phyloP scores from a whole-genome alignment of 2,113 vertebrate genomes.

The Ceyx melanurus region DNA sequence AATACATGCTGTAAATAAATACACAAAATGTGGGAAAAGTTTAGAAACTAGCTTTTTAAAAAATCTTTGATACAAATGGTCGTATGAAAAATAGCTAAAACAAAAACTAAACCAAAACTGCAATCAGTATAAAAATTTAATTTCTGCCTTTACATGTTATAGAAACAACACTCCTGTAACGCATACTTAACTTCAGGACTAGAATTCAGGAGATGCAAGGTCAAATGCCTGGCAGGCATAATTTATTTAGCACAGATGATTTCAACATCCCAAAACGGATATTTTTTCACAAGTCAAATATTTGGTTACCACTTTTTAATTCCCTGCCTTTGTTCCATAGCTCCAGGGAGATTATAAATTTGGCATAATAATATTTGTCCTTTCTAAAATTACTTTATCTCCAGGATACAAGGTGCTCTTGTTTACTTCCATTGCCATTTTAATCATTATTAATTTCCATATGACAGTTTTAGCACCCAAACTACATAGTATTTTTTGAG shows the following conservation, averaged over 20 bases:
- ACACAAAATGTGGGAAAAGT: neutral
- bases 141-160: neutral
- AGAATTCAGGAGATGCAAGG: neutral
- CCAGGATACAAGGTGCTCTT: neutral
- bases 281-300: neutral
- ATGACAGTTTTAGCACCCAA: neutral
- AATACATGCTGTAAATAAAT: neutral
- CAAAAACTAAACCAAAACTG: neutral
- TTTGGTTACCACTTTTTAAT: neutral
- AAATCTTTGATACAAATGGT: neutral
- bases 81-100: neutral
- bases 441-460: neutral
- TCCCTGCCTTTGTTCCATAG: neutral
- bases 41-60: neutral
- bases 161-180: neutral
- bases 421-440: neutral
- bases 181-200: neutral
- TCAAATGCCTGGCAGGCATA: neutral
- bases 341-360: neutral
- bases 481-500: neutral
- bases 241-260: neutral
- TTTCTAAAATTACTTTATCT: conserved; percentile 13
- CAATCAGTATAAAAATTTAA: neutral
- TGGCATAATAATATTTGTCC: neutral
- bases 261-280: neutral